These are phyloP conservation scores for Catharus fuscescens DNA, from an alignment of 2,113 vertebrate genomes.

Conservation along the genomic window DNA sequence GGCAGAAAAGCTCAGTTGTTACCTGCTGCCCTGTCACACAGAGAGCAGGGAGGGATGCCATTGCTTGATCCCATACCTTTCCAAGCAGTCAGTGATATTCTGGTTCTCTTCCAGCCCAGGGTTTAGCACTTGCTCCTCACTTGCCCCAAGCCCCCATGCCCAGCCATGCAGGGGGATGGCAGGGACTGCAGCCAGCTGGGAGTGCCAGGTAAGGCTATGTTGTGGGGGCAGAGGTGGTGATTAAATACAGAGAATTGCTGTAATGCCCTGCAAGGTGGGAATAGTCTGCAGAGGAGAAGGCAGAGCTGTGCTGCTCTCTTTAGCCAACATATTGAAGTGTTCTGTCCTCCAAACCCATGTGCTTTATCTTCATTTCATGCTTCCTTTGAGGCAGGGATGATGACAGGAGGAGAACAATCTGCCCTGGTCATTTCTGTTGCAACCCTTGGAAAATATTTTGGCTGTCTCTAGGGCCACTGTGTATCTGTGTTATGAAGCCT, in stretches of 20 bases:
- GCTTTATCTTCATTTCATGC: background rate
- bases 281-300: background rate
- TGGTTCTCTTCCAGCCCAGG: background rate
- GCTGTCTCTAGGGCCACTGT: background rate
- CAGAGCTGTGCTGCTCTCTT: background rate
- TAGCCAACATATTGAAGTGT: background rate
- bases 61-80: background rate
- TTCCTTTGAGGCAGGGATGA: background rate
- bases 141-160: accelerated
- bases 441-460: background rate
- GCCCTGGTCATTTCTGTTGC: background rate
- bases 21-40: background rate
- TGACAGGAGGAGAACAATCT: background rate
- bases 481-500: background rate
- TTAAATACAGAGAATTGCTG: background rate
- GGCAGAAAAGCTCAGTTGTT: background rate
- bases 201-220: background rate
- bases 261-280: background rate
- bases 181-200: background rate
- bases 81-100: background rate
- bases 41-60: background rate
- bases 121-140: background rate
- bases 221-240: background rate
- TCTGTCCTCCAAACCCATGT: background rate
- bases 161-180: accelerated